phyloP scores from a whole-genome alignment of 2,113 vertebrate species.

The Conger conger region DNA sequence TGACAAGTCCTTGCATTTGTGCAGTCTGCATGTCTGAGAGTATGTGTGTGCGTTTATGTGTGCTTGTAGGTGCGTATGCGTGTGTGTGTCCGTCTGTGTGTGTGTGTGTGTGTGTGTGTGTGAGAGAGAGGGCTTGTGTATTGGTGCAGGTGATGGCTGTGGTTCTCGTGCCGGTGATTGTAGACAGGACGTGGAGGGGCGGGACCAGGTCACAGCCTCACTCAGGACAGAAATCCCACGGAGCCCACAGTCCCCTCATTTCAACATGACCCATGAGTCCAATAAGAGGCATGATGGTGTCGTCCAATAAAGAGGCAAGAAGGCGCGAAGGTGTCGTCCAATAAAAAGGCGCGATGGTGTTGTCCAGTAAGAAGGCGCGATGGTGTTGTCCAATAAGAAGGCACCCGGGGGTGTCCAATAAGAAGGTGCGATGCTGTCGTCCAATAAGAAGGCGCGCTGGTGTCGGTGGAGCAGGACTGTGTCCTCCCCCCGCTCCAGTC shows the following conservation, averaged over 20 bases:
- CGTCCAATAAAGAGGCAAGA: background rate
- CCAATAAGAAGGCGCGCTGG: background rate
- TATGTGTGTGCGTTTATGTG: too few relatives aligned
- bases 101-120: too few relatives aligned
- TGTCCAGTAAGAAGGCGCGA: background rate
- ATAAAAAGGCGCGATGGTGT: background rate
- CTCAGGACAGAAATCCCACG: too few relatives aligned
- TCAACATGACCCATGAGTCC: too few relatives aligned
- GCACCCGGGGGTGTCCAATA: background rate
- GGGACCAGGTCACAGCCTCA: background rate
- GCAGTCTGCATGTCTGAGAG: background rate
- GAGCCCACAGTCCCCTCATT: background rate
- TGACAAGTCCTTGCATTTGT: too few relatives aligned
- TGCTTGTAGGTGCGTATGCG: too few relatives aligned
- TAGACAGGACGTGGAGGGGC: constrained; percentile 23
- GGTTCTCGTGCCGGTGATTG: background rate
- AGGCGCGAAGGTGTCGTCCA: too few relatives aligned
- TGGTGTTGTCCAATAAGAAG: background rate
- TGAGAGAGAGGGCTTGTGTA: background rate
- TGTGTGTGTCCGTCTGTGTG: too few relatives aligned
- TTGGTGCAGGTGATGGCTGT: constrained; percentile 36
- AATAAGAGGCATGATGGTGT: background rate
- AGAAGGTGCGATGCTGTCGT: background rate
- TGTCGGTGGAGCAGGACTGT: background rate
- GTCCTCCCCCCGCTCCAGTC: background rate